Percentiles rank a stretch among this genome's conserved stretches.
Conservation (phyloP, 2,888 invertebrate genomes). For the Cryptocephalus primarius region DNA sequence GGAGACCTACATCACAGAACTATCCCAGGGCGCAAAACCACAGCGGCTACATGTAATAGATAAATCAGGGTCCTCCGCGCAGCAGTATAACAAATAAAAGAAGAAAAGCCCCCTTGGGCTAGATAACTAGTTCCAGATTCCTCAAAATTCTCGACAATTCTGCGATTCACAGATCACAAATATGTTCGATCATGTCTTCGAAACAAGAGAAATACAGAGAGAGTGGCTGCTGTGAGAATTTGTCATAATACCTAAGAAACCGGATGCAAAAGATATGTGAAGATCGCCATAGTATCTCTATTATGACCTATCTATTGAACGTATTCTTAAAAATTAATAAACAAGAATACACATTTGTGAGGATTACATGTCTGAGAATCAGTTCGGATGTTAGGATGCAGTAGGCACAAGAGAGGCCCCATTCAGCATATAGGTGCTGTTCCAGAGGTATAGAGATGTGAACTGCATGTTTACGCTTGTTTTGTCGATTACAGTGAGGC, state of each 20-base stretch:
- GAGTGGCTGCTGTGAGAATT: background rate
- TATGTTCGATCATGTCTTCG: too few species aligned
- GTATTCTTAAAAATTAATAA: background rate
- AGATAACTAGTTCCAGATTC: background rate
- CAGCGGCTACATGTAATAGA: background rate
- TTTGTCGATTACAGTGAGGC: too few species aligned
- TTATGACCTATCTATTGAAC: background rate
- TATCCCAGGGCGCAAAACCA: background rate
- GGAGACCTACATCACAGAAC: background rate
- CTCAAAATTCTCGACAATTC: background rate
- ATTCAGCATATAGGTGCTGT: background rate
- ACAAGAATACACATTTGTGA: background rate
- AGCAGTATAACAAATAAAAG: background rate
- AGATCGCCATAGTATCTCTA: background rate
- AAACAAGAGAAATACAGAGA: background rate
- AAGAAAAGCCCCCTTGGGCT: background rate
- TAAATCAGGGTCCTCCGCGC: background rate
- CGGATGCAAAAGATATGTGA: too few species aligned
- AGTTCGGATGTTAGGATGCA: background rate
- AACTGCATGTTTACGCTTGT: too few species aligned
- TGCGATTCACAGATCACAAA: too few species aligned
- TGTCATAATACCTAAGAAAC: background rate
- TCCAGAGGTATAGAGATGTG: too few species aligned
- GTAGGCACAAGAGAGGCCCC: background rate
- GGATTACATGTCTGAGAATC: background rate